Evolutionary conservation across 64 coral and sea anemone genomes (phyloP), one percentile per base, ranked within the genome.

Genomic region (Acropora yongei): DNA sequence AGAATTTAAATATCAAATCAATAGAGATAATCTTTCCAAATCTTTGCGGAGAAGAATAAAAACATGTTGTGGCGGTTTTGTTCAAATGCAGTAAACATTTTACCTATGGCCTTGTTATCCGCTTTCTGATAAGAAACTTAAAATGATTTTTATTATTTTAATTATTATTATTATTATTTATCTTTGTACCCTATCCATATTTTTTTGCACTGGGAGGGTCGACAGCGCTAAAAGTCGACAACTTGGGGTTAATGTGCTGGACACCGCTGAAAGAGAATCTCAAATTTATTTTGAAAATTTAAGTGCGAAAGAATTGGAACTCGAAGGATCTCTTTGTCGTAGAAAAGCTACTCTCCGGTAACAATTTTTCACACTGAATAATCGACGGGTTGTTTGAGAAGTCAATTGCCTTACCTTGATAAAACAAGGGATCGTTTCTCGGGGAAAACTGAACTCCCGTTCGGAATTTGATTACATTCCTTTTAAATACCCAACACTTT

Each of bases 1-100:
- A 5, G 75, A 78, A 78, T 47, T 78, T 48, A 78, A 78, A 78
- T 48, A 48, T 78, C 18, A 78, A 18, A 78, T 78, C 75, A 18
- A 46, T 2, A 7, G 5, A 30, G 30, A 7, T 50, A 48, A 78
- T 78, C 75, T 5, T 47, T 55, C 75, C 18, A 2, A 78, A 78
- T 4, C 12, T 11, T 45, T 4, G 47, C 16, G n/a, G 17, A 2
- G 0, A 18, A 10, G 14, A 47, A 16, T 2, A 2, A 78, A 78
- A 16, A 14, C 13, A 30, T 4, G 0, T 71, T 20, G 68, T 8
- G 8, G 68, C 68, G 68, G 68, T 2, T 71, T 71, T 41, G 68
- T 0, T 20, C 4, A 14, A 71, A 71, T 20, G 68, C 17, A 71
- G 0, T 71, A 3, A 39, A 71, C 39, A 19, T 30, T 30, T 20